phyloP scores from a whole-genome alignment of 1,140 invertebrate genomes.

The Periplaneta americana region DNA sequence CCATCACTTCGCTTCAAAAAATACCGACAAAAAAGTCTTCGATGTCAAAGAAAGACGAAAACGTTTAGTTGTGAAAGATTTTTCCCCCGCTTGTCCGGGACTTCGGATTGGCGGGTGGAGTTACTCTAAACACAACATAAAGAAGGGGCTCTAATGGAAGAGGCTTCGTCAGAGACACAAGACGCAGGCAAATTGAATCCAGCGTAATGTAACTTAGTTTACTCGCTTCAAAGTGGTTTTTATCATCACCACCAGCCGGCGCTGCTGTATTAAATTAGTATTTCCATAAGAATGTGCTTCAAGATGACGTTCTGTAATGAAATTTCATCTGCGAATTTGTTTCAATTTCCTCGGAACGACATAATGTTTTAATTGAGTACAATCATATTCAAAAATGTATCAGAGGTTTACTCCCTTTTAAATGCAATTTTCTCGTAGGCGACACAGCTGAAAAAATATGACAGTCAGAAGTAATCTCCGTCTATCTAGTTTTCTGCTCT shows the following conservation, averaged over 20 bases:
- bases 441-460: no score
- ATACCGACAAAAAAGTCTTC: no score
- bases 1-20: no score
- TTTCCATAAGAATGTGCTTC: neutral
- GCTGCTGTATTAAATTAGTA: neutral
- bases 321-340: neutral
- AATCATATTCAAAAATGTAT: neutral
- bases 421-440: no score
- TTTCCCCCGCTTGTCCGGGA: neutral
- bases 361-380: neutral
- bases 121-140: neutral
- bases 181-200: neutral
- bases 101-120: neutral
- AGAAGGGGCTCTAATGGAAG: neutral
- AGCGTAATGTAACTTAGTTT: neutral
- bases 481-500: no score
- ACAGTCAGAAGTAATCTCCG: no score
- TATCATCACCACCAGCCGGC: neutral
- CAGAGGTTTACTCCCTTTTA: no score
- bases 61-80: no score
- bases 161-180: neutral
- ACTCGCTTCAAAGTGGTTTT: neutral
- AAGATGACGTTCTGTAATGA: neutral
- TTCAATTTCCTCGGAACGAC: neutral
- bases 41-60: no score